A percentile compares a stretch with the other conserved stretches of the same genome.
Evolutionary conservation across 2,113 vertebrate genomes (phyloP).

Genomic region (Syngnathus floridae): DNA sequence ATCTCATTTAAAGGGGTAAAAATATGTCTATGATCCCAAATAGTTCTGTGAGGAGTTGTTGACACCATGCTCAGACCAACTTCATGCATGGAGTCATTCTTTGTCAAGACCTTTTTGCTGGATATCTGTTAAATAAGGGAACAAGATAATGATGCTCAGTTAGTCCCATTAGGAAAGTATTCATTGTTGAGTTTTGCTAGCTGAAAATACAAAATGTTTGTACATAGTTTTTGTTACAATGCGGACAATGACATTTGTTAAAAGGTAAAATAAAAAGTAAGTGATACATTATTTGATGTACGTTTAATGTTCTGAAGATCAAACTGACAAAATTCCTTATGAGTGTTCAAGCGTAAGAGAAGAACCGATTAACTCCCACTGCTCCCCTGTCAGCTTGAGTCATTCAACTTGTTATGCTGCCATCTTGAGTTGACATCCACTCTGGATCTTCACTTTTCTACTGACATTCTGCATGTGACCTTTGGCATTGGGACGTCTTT

Average conservation of each 20-base stretch:
- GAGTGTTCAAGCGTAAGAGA: background rate
- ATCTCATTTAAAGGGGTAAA: background rate
- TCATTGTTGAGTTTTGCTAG: no score
- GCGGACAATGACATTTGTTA: no score
- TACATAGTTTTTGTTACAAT: no score
- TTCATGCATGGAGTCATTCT: background rate
- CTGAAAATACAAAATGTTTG: no score
- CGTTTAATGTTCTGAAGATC: background rate
- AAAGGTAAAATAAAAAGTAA: no score
- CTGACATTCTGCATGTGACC: background rate
- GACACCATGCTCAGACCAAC: background rate
- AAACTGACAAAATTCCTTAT: background rate
- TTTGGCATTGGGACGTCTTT: no score
- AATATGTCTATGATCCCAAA: background rate
- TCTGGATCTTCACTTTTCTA: background rate
- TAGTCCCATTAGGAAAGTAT: no score
- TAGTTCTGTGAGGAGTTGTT: background rate
- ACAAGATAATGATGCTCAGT: background rate
- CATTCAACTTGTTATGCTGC: constrained; percentile 30
- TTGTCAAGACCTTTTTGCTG: background rate
- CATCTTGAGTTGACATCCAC: constrained; percentile 38
- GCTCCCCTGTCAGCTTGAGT: constrained; percentile 14
- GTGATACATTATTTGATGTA: no score
- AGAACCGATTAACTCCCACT: constrained; percentile 8
- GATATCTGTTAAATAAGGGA: background rate